Evolutionary conservation across 2,113 vertebrate genomes (phyloP).

Genomic region (Erythrocebus patas): DNA sequence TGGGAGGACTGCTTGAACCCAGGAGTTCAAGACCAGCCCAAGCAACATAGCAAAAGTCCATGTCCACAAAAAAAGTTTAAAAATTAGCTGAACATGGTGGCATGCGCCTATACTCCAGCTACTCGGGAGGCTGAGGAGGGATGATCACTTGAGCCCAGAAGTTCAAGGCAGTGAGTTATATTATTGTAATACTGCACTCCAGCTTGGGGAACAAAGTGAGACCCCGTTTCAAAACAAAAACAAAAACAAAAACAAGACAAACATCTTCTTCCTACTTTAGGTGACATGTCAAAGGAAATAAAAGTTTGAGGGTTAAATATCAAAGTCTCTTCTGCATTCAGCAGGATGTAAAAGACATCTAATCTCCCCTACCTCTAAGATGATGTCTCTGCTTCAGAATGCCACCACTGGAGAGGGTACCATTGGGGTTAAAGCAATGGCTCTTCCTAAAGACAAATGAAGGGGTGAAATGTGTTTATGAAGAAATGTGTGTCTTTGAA

Average conservation of each 20-base stretch:
- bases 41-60: too few species aligned
- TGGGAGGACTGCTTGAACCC: too few species aligned
- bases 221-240: background rate
- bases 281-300: constrained; percentile 32
- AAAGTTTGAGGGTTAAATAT: background rate
- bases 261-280: constrained; percentile 16
- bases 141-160: too few species aligned
- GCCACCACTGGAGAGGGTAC: background rate
- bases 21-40: too few species aligned
- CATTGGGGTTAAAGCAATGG: background rate
- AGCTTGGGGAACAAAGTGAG: too few species aligned
- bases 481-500: constrained; percentile 1
- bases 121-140: too few species aligned
- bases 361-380: background rate
- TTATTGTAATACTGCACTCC: too few species aligned
- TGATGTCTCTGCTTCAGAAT: background rate
- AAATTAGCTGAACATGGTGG: too few species aligned
- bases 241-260: background rate
- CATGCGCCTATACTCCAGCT: too few species aligned
- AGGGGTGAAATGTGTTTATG: background rate
- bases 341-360: constrained; percentile 33
- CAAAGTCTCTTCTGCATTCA: background rate
- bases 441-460: constrained; percentile 11
- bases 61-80: too few species aligned
- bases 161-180: too few species aligned